A percentile compares a stretch with the other conserved stretches of the same genome.
These are phyloP conservation scores for Pelagia noctiluca DNA, from an alignment of 30 jellyfish, hydroid and myxozoan genomes.

Conservation along the genomic window DNA sequence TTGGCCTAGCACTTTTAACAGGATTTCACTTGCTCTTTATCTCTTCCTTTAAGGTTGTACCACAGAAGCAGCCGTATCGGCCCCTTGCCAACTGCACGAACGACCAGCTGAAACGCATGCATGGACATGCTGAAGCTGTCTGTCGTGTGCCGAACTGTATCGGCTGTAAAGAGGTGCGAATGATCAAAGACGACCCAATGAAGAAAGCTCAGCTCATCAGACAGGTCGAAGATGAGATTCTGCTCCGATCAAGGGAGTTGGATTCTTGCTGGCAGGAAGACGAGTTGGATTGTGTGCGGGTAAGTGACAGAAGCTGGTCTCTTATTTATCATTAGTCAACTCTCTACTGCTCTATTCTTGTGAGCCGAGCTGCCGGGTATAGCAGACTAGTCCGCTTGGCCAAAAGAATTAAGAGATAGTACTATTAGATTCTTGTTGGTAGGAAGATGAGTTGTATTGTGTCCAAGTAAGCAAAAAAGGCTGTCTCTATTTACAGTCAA, in stretches of 20 bases:
- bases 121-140: neutral
- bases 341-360: no score
- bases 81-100: neutral
- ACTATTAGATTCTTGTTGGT: no score
- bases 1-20: no score
- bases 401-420: no score
- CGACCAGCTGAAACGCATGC: neutral
- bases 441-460: no score
- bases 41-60: neutral
- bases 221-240: constrained; percentile 86
- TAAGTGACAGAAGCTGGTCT: constrained; percentile 31
- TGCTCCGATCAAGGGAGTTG: constrained; percentile 83
- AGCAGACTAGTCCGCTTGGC: no score
- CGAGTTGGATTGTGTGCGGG: constrained; percentile 90
- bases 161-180: constrained; percentile 50
- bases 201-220: constrained; percentile 57
- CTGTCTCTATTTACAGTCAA: no score
- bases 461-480: no score
- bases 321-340: no score
- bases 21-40: no score
- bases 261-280: constrained; percentile 99
- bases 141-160: constrained; percentile 57
- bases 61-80: neutral
- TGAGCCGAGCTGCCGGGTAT: no score
- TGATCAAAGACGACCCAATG: constrained; percentile 57